These are phyloP conservation scores for Melospiza melodia DNA, from an alignment of 2,113 vertebrate genomes.

Conservation along the genomic window DNA sequence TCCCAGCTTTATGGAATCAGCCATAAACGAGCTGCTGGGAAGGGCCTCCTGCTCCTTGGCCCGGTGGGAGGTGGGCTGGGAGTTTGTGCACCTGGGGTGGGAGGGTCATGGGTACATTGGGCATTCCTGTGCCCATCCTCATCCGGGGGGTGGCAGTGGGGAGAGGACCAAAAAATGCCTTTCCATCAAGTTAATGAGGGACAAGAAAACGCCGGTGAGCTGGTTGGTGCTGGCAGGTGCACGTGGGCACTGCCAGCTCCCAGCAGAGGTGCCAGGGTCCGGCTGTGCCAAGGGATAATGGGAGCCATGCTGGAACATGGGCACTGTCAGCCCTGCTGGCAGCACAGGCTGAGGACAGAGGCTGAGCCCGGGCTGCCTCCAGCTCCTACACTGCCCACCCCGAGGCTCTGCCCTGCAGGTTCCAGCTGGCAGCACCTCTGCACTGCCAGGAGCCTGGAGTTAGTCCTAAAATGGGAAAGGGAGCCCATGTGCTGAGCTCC, in stretches of 20 bases:
- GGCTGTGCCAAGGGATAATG: not conserved
- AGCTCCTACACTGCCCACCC: not conserved
- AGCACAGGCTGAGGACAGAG: rapidly evolving
- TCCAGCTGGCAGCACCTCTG: not conserved
- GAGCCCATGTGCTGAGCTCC: not conserved
- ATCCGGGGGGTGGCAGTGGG: not conserved
- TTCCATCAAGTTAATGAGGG: not conserved
- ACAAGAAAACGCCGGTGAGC: not conserved
- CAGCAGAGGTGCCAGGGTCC: not conserved
- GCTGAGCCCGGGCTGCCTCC: not conserved
- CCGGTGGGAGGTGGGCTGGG: not conserved
- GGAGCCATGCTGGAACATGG: rapidly evolving
- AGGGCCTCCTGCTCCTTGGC: not conserved
- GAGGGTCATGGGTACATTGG: not conserved
- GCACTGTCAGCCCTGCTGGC: not conserved
- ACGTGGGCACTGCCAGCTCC: not conserved
- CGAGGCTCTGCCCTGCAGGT: not conserved
- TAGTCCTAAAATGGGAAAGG: not conserved
- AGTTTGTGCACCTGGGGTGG: not conserved
- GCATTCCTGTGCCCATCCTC: not conserved
- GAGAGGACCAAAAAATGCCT: not conserved
- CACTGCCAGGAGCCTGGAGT: not conserved
- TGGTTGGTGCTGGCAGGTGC: not conserved
- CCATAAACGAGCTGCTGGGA: not conserved
- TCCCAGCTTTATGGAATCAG: conserved; percentile 1